Evolutionary conservation across 1,140 invertebrate genomes (phyloP).

Genomic region (Watersipora subatra): DNA sequence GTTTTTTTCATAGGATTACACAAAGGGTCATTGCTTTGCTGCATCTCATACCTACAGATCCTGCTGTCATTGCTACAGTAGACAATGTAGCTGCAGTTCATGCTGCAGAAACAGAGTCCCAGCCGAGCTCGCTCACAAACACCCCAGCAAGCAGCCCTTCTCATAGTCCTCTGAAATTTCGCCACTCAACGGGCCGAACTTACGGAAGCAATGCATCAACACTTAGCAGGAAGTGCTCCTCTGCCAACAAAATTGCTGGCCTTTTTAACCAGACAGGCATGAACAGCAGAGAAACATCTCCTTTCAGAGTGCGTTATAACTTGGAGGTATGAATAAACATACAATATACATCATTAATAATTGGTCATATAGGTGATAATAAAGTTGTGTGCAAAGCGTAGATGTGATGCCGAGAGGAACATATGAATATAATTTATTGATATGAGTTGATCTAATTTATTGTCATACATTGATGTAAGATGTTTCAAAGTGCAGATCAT

Average conservation of each 20-base stretch:
- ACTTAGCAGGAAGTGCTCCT: background rate
- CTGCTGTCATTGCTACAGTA: slow-evolving; percentile 38
- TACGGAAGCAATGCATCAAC: background rate
- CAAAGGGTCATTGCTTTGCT: slow-evolving; percentile 40
- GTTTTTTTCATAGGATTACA: slow-evolving; percentile 39
- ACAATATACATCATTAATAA: too few species aligned
- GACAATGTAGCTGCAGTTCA: background rate
- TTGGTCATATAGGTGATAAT: too few species aligned
- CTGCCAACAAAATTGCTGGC: background rate
- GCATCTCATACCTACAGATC: slow-evolving; percentile 45
- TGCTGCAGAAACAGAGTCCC: background rate
- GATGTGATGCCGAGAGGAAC: too few species aligned
- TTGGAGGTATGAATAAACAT: slow-evolving; percentile 42
- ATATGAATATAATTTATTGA: too few species aligned
- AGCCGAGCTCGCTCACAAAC: background rate
- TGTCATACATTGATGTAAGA: too few species aligned
- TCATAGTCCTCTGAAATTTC: background rate
- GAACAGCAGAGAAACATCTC: slow-evolving; percentile 7
- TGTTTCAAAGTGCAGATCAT: too few species aligned
- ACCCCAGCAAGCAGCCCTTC: background rate
- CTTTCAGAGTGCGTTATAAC: slow-evolving; percentile 45
- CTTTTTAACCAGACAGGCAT: background rate
- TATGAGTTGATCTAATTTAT: too few species aligned
- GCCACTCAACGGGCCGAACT: background rate
- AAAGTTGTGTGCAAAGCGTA: too few species aligned